Evolutionary conservation across 37 sponge, comb jelly and placozoan genomes (phyloP).

Genomic region (Sycon ciliatum): DNA sequence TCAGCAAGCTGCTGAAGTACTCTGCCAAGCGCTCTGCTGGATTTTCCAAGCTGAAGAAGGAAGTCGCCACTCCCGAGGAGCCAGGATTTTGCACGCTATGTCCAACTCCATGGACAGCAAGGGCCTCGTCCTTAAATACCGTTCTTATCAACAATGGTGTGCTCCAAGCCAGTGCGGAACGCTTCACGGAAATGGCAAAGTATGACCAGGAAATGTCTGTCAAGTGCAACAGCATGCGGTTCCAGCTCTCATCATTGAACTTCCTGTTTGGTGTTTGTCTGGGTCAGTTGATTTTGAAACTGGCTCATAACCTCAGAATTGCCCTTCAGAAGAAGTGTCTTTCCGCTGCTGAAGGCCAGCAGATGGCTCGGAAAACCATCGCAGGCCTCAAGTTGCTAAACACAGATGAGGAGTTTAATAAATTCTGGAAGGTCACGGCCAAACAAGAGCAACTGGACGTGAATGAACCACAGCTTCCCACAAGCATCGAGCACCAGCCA

Average conservation of each 20-base stretch:
- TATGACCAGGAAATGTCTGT: constrained; percentile 1
- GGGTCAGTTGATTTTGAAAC: neutral
- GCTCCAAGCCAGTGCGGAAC: too few relatives aligned
- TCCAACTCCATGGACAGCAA: constrained; percentile 39
- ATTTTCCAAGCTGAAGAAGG: constrained; percentile 36
- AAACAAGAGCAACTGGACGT: neutral
- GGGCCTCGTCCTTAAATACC: constrained; percentile 35
- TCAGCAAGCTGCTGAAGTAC: constrained; percentile 48
- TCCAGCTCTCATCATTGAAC: constrained; percentile 11
- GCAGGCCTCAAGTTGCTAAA: neutral
- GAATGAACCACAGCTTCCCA: constrained; percentile 5
- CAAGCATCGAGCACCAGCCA: neutral
- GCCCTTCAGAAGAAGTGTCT: neutral
- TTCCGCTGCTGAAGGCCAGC: constrained; percentile 24
- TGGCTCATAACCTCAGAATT: constrained; percentile 9
- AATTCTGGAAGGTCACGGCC: constrained; percentile 8
- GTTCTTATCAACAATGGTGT: constrained; percentile 38
- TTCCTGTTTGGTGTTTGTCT: constrained; percentile 13
- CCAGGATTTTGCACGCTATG: constrained; percentile 16
- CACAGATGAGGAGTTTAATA: neutral
- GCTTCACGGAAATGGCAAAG: too few relatives aligned
- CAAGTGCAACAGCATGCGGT: neutral
- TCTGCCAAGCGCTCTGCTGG: constrained; percentile 48
- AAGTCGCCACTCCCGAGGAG: neutral
- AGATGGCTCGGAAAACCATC: neutral